A percentile compares a stretch with the other conserved stretches of the same genome.
Evolutionary conservation across 2,113 vertebrate genomes (phyloP).

Genomic region (Ochotona princeps): DNA sequence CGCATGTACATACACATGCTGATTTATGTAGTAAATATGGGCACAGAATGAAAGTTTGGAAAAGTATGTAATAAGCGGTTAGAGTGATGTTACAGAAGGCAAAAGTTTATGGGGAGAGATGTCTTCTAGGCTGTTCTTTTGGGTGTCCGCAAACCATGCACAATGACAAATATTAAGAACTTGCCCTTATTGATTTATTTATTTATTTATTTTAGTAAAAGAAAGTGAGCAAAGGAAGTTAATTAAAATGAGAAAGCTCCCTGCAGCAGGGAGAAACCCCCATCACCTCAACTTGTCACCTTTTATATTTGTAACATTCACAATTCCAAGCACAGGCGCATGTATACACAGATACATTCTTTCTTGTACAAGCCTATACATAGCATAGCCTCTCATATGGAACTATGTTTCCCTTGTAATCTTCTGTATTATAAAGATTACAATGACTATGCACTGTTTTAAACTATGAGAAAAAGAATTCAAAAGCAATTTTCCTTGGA

Average conservation of each 20-base stretch:
- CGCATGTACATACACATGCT: neutral
- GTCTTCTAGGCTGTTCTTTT: neutral
- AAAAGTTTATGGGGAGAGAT: neutral
- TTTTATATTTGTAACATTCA: neutral
- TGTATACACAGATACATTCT: neutral
- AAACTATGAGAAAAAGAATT: conserved; percentile 28
- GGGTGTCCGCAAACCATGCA: neutral
- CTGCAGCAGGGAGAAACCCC: too few species aligned
- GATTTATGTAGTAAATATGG: neutral
- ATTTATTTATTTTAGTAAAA: too few species aligned
- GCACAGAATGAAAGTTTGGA: neutral
- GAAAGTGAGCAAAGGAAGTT: too few species aligned
- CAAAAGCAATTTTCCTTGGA: neutral
- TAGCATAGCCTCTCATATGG: neutral
- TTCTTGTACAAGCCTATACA: neutral
- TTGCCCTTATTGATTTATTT: neutral
- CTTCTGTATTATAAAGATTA: conserved; percentile 12
- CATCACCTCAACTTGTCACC: neutral
- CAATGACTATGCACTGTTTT: neutral
- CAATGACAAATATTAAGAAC: conserved; percentile 6
- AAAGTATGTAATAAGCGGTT: conserved; percentile 2
- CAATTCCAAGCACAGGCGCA: neutral
- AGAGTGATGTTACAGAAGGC: neutral
- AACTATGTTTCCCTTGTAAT: conserved; percentile 17
- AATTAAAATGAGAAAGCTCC: too few species aligned